phyloP scores from a whole-genome alignment of 2,113 vertebrate species.

The Prochilodus magdalenae region DNA sequence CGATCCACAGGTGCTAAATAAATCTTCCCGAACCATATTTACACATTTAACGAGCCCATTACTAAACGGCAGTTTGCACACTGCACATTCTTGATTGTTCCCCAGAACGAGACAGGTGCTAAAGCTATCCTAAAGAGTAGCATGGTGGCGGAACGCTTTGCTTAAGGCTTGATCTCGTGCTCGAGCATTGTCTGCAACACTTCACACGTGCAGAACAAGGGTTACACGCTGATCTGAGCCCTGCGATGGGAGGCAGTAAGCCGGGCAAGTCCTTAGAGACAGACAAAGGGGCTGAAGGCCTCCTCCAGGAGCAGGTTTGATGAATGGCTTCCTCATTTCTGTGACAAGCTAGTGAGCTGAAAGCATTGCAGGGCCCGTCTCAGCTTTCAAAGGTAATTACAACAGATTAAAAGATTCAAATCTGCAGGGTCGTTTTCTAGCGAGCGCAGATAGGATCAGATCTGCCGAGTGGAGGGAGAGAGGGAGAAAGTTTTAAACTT shows the following conservation, averaged over 20 bases:
- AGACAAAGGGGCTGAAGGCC: conserved; percentile 54
- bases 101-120: conserved; percentile 28
- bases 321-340: conserved; percentile 77
- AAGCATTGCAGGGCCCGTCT: conserved; percentile 65
- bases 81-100: conserved; percentile 4
- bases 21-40: neutral
- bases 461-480: conserved; percentile 58
- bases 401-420: conserved; percentile 75
- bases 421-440: conserved; percentile 65
- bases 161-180: conserved; percentile 29
- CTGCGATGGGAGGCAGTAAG: conserved; percentile 17
- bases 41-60: conserved; percentile 29
- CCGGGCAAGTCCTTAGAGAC: conserved; percentile 56
- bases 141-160: conserved; percentile 16
- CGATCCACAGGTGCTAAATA: conserved; percentile 30
- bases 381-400: conserved; percentile 75
- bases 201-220: conserved; percentile 23
- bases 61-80: conserved; percentile 14
- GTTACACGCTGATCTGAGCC: conserved; percentile 28
- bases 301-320: conserved; percentile 72
- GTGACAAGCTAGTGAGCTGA: conserved; percentile 77
- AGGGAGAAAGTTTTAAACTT: conserved; percentile 52
- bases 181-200: conserved; percentile 20
- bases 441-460: conserved; percentile 66
- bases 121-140: conserved; percentile 18